Percentiles rank a stretch among this genome's conserved stretches.
phyloP scores from a whole-genome alignment of 92 coral and sea anemone species.

The Hydrozoanthus gracilis region DNA sequence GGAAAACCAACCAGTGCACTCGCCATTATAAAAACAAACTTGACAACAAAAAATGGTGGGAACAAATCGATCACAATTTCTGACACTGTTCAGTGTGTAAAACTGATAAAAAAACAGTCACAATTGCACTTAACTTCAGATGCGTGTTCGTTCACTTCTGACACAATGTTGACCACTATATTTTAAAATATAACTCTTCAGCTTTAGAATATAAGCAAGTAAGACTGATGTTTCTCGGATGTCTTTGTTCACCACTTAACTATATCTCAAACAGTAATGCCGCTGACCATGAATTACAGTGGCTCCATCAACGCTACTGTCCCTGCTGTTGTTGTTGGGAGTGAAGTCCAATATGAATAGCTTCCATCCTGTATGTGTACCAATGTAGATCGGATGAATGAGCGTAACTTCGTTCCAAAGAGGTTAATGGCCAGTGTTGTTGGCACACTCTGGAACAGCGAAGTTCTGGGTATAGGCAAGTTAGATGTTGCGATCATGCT shows the following conservation, averaged over 20 bases:
- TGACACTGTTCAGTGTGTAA: too few relatives aligned
- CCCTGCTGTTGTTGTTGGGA: not conserved
- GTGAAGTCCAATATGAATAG: not conserved
- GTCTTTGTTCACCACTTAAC: too few relatives aligned
- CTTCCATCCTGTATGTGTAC: not conserved
- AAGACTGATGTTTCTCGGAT: too few relatives aligned
- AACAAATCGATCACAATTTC: not conserved
- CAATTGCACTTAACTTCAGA: conserved; percentile 25
- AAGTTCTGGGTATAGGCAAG: not conserved
- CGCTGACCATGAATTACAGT: too few relatives aligned
- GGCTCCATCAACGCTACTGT: too few relatives aligned
- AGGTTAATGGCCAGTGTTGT: not conserved
- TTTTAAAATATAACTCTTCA: too few relatives aligned
- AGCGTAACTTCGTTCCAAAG: not conserved
- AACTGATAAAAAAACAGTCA: too few relatives aligned
- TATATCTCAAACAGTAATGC: too few relatives aligned
- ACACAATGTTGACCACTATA: conserved; percentile 44
- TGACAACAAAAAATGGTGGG: conserved; percentile 43
- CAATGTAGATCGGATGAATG: not conserved
- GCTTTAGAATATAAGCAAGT: too few relatives aligned
- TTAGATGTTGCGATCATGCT: too few relatives aligned
- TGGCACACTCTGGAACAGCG: not conserved
- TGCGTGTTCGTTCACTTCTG: conserved; percentile 27
- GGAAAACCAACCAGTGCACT: too few relatives aligned
- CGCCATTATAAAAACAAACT: too few relatives aligned